Conservation (phyloP, 2,113 vertebrate genomes). For the Ovis aries region DNA sequence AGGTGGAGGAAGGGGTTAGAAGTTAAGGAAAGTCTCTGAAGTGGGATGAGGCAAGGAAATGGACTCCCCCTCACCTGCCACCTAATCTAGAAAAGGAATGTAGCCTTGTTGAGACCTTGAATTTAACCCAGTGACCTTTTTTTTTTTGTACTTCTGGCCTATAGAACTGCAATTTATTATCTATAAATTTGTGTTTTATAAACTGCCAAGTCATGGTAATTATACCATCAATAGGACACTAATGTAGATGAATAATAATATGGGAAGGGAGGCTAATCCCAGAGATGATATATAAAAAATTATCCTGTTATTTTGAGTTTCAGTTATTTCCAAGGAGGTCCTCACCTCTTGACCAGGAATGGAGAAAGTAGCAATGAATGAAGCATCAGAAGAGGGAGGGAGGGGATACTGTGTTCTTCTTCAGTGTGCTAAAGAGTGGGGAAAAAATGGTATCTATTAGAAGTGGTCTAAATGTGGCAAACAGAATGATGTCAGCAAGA, state of each 20-base stretch:
- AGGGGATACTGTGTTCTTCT: neutral
- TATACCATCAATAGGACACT: neutral
- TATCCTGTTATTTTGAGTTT: neutral
- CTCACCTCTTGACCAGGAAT: neutral
- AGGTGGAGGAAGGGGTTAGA: neutral
- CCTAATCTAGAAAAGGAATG: neutral
- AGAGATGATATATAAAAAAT: neutral
- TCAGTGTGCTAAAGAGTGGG: neutral
- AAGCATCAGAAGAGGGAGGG: neutral
- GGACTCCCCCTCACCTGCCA: accelerated
- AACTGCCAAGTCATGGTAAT: neutral
- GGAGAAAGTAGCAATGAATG: neutral
- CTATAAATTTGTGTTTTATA: neutral
- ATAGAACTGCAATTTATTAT: neutral
- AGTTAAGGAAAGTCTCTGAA: neutral
- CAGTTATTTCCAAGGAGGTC: neutral
- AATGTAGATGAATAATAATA: neutral
- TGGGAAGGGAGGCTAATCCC: neutral
- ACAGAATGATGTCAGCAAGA: neutral
- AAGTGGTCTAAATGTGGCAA: neutral
- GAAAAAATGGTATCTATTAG: neutral
- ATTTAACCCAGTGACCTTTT: neutral
- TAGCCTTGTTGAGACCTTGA: neutral
- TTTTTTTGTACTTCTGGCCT: too few relatives aligned
- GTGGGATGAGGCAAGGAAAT: neutral